Evolutionary conservation across 2,888 invertebrate species (phyloP).

Genomic region (Escarpia spicata): DNA sequence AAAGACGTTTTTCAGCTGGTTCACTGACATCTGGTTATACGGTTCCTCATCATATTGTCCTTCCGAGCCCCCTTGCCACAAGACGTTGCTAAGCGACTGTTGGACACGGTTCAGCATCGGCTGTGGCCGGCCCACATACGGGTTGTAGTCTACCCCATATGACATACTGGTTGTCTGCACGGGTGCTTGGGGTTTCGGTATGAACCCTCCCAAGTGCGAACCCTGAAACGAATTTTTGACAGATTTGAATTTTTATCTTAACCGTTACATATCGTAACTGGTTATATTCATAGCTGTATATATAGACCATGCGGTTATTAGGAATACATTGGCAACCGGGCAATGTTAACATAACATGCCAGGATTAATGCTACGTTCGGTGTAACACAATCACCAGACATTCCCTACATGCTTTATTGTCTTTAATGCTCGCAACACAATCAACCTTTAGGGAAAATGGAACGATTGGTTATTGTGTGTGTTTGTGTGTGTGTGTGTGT

Average conservation of each 20-base stretch:
- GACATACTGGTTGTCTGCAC: background rate
- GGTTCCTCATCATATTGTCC: slow-evolving; percentile 11
- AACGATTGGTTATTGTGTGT: too few species aligned
- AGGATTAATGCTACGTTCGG: too few species aligned
- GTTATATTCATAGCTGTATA: too few species aligned
- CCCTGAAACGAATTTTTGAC: background rate
- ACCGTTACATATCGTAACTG: background rate
- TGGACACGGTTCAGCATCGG: slow-evolving; percentile 22
- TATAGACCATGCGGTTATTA: too few species aligned
- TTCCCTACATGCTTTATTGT: too few species aligned
- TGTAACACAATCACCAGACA: too few species aligned
- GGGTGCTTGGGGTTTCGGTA: background rate
- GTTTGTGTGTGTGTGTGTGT: too few species aligned
- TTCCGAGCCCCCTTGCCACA: background rate
- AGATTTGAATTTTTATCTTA: background rate
- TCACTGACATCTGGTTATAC: slow-evolving; percentile 19
- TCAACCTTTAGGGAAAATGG: too few species aligned
- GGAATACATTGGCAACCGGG: too few species aligned
- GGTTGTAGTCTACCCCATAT: background rate
- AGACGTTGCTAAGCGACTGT: slow-evolving; percentile 21
- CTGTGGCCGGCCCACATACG: background rate
- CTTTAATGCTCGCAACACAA: too few species aligned
- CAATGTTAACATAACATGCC: too few species aligned
- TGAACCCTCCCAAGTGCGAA: background rate
- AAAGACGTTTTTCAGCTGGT: background rate